Evolutionary conservation across 2,113 vertebrate species (phyloP).

Genomic region (Pelecanus crispus): DNA sequence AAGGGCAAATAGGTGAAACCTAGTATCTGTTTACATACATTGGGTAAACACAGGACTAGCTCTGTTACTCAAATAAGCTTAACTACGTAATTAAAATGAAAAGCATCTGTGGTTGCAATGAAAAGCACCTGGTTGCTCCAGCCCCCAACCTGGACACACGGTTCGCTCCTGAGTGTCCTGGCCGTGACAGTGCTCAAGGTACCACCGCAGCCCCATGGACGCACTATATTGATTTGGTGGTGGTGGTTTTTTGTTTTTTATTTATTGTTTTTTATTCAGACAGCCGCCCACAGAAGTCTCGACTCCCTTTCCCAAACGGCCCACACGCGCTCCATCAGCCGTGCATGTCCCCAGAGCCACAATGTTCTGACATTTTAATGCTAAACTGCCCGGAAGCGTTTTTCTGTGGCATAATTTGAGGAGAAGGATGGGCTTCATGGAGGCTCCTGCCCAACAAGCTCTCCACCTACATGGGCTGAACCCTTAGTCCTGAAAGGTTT

Average conservation of each 20-base stretch:
- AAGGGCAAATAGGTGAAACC: not conserved
- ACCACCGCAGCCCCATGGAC: not conserved
- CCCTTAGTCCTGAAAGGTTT: not conserved
- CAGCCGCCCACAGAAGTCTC: not conserved
- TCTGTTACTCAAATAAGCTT: not conserved
- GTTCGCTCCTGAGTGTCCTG: not conserved
- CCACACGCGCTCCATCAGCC: not conserved
- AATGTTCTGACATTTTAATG: not conserved
- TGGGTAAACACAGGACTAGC: not conserved
- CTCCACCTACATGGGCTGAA: not conserved
- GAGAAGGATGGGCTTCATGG: not conserved
- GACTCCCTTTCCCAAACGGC: not conserved
- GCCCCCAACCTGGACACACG: not conserved
- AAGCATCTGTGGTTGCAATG: rapidly evolving
- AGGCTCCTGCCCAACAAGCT: not conserved
- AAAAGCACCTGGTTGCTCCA: no score
- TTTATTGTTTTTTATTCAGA: not conserved
- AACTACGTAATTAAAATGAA: rapidly evolving
- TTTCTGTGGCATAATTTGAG: not conserved
- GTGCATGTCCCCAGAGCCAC: not conserved
- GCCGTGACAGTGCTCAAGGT: not conserved
- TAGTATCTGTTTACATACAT: not conserved
- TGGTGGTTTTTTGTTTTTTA: not conserved
- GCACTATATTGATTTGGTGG: not conserved
- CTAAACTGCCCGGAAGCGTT: not conserved